A percentile compares a stretch with the other conserved stretches of the same genome.
Evolutionary conservation across 2,888 invertebrate genomes (phyloP).

Genomic region (Ernsta delagoae): DNA sequence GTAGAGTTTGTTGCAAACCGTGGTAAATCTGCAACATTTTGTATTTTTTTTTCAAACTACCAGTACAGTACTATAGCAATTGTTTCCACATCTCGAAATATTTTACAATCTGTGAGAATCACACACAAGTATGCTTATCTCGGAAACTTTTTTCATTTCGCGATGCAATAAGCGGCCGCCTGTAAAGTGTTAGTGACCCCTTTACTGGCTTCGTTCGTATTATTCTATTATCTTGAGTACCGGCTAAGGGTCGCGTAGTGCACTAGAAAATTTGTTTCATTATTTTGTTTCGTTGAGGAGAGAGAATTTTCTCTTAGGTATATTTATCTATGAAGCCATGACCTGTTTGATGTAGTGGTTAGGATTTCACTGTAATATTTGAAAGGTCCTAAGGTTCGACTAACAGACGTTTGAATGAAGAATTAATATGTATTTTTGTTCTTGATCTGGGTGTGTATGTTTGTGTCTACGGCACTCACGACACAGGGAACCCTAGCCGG

Average conservation of each 20-base stretch:
- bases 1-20: too few species aligned
- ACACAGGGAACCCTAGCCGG: too few species aligned
- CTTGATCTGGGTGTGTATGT: too few species aligned
- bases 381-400: too few species aligned
- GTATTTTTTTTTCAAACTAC: too few species aligned
- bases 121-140: not conserved
- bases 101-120: not conserved
- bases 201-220: not conserved
- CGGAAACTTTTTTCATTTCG: slow-evolving; percentile 29
- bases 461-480: too few species aligned
- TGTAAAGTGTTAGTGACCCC: slow-evolving; percentile 7
- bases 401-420: too few species aligned
- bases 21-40: not conserved
- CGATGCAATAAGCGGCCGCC: slow-evolving; percentile 15
- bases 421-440: too few species aligned
- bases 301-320: not conserved
- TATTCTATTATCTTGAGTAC: not conserved
- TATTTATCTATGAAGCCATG: too few species aligned
- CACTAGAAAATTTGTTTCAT: not conserved
- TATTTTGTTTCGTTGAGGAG: not conserved
- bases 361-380: too few species aligned
- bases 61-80: too few species aligned
- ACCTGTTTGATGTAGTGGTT: too few species aligned
- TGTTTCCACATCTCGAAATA: not conserved
- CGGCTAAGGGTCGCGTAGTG: not conserved